phyloP scores from a whole-genome alignment of 53 echinoderm and acorn worm species.

The Temnopleurus reevesii region DNA sequence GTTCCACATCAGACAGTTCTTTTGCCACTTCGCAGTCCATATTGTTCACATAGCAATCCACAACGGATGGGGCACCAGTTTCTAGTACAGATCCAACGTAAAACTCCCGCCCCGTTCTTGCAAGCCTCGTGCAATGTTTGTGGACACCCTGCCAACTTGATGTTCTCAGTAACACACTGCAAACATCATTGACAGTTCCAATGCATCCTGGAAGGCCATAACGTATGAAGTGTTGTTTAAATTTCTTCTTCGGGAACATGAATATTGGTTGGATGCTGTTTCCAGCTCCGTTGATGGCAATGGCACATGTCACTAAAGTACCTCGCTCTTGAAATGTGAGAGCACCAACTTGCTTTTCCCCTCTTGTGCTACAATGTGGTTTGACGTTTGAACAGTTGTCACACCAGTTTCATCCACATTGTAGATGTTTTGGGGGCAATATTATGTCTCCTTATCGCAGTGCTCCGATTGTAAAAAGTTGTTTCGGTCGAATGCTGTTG shows the following conservation, averaged over 20 bases:
- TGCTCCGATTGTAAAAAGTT: not conserved
- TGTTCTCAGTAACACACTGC: too few relatives aligned
- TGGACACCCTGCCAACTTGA: too few relatives aligned
- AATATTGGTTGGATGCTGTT: not conserved
- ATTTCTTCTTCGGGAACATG: not conserved
- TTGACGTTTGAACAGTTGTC: not conserved
- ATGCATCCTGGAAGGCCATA: constrained; percentile 57
- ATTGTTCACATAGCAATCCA: too few relatives aligned
- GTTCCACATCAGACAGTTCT: too few relatives aligned
- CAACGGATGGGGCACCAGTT: too few relatives aligned
- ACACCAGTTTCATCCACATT: constrained; percentile 14
- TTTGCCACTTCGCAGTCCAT: too few relatives aligned
- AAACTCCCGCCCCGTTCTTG: too few relatives aligned
- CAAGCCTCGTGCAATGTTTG: too few relatives aligned
- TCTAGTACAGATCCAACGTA: too few relatives aligned
- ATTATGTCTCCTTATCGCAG: not conserved
- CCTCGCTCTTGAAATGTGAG: not conserved
- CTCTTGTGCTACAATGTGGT: not conserved
- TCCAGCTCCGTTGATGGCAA: not conserved
- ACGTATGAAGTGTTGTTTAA: constrained; percentile 36
- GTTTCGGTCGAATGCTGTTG: not conserved
- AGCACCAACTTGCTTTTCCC: constrained; percentile 8
- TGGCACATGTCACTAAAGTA: not conserved
- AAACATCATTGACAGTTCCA: constrained; percentile 64
- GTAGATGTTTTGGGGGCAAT: not conserved